A percentile compares a stretch with the other conserved stretches of the same genome.
Evolutionary conservation across 1,140 invertebrate species (phyloP).

Genomic region (Ephestia elutella): DNA sequence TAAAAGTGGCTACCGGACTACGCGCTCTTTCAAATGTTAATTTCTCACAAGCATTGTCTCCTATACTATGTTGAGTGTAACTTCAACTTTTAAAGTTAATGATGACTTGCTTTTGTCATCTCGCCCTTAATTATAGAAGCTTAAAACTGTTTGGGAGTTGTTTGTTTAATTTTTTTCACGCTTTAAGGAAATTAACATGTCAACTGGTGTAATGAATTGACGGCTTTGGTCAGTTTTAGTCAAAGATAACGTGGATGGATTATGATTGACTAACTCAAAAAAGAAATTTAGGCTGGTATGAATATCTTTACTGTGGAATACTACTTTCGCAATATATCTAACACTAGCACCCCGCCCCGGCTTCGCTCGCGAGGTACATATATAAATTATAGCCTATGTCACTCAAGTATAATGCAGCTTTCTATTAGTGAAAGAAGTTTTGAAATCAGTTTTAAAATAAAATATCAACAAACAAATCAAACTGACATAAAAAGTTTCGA

Average conservation of each 20-base stretch:
- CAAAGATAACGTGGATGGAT: neutral
- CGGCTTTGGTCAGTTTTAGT: neutral
- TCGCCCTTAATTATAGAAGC: neutral
- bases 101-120: neutral
- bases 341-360: too few relatives aligned
- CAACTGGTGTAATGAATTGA: neutral
- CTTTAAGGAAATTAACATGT: neutral
- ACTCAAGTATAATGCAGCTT: too few relatives aligned
- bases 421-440: too few relatives aligned
- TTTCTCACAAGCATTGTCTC: slow-evolving; percentile 15
- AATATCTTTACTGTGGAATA: too few relatives aligned
- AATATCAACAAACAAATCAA: too few relatives aligned
- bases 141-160: neutral
- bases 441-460: too few relatives aligned
- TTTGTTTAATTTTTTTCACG: neutral
- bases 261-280: neutral
- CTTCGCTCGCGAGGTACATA: too few relatives aligned
- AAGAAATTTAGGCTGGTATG: neutral
- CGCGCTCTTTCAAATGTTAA: slow-evolving; percentile 55
- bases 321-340: too few relatives aligned
- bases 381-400: too few relatives aligned
- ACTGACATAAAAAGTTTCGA: too few relatives aligned
- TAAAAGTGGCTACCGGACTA: slow-evolving; percentile 46
- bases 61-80: neutral
- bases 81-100: neutral